A percentile compares a stretch with the other conserved stretches of the same genome.
These are phyloP conservation scores for Griposia aprilina DNA, from an alignment of 2,888 invertebrate genomes.

Conservation along the genomic window DNA sequence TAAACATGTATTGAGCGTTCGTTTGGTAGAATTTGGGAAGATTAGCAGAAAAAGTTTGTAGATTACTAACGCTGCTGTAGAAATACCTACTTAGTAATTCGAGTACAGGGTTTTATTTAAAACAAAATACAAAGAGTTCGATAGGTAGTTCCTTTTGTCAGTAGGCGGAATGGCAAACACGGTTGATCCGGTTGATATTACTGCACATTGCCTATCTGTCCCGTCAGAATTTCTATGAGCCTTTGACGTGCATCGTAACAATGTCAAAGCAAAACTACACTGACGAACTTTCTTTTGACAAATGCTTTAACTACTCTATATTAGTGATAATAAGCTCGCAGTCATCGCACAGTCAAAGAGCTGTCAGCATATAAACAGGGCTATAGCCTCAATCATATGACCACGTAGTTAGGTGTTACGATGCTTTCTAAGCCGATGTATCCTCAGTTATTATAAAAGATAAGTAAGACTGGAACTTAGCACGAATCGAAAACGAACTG, in stretches of 20 bases:
- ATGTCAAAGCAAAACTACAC: constrained; percentile 16
- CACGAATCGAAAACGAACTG: neutral
- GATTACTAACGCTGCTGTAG: neutral
- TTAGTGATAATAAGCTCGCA: too few relatives aligned
- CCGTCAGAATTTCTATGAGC: neutral
- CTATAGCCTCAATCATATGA: neutral
- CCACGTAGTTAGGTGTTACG: neutral
- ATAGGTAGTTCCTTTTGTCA: neutral
- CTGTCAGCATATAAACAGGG: neutral
- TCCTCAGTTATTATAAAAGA: neutral
- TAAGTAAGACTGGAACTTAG: neutral
- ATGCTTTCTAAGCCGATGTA: neutral
- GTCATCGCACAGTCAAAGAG: constrained; percentile 14
- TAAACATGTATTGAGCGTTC: constrained; percentile 10
- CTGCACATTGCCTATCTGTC: neutral
- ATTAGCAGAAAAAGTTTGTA: neutral
- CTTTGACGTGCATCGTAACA: neutral
- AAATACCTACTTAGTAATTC: neutral
- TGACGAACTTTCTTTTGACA: neutral
- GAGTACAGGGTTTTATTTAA: too few relatives aligned
- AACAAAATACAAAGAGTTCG: neutral
- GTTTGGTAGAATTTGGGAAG: too few relatives aligned
- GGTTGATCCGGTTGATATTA: neutral
- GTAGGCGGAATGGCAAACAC: neutral
- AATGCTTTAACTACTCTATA: too few relatives aligned